Conservation (phyloP, 2,113 vertebrate species). For the Neodon shergylaensis region DNA sequence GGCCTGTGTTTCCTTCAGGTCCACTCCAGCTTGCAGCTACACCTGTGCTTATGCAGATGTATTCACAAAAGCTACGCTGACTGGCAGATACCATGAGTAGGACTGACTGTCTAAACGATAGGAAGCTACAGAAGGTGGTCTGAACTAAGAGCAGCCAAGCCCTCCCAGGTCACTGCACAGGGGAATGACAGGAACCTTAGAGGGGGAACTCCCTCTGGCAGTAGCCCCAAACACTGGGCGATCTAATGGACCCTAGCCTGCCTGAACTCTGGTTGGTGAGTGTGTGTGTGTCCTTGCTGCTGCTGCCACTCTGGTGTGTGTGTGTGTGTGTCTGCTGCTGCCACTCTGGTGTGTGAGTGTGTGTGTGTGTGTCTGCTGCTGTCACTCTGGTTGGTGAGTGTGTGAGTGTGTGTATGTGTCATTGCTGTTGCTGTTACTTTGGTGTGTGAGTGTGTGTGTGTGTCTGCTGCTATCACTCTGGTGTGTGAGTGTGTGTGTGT, state of each 20-base stretch:
- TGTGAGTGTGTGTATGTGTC: too few species aligned
- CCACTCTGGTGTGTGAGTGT: too few species aligned
- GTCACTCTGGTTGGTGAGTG: too few species aligned
- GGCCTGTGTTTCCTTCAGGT: neutral
- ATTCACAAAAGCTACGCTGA: neutral
- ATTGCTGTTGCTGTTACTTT: too few species aligned
- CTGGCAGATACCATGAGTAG: neutral
- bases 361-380: too few species aligned
- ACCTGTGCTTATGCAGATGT: neutral
- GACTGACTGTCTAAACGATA: neutral
- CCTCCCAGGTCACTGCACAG: neutral
- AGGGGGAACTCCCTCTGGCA: too few species aligned
- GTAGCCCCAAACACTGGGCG: neutral
- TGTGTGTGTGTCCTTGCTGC: neutral
- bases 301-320: too few species aligned
- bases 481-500: too few species aligned
- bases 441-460: too few species aligned
- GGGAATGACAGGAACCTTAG: neutral
- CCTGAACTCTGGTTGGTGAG: too few species aligned
- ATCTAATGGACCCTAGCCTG: neutral
- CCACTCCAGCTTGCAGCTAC: neutral
- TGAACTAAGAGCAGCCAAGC: neutral
- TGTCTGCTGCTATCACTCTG: too few species aligned
- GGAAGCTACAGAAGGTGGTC: neutral
- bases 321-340: too few species aligned